Base-by-base conservation (phyloP, 2,113 vertebrate genomes). In the Passerina amoena region DNA sequence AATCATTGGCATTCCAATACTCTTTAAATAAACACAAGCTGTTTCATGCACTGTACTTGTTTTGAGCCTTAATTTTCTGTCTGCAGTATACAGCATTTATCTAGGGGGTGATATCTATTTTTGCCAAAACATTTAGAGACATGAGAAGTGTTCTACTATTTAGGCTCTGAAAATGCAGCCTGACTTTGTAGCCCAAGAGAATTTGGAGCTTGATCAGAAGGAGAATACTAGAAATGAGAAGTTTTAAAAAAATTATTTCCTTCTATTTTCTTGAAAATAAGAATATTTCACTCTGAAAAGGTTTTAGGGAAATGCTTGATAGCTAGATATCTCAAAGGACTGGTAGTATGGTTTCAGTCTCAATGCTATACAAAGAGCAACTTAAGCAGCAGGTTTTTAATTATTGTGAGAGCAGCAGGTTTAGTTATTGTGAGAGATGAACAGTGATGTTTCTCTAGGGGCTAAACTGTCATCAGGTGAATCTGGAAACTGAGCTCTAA, bases 1-100 rank as follows among this genome's bases (percentile, higher is more conserved):
- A 96, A 95, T 97, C 96, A 96, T 59, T 93, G 12, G 24, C 86
- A 91, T 97, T 97, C 93, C 93, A 54, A 66, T 92, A 47, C 51
- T 90, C 76, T 94, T 92, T 81, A 97, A 97, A 97, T 59, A 92
- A 94, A 92, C 66, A 78, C 53, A 84, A 82, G 56, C 69, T 92
- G 64, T 84, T 79, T 69, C 35, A 15, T 91, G 51, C 61, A 38
- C 53, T 88, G 37, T 78, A 30, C 56, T 96, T 92, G 54, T 82
- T 87, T 69, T 44, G 40, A 94, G 64, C 51, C 47, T 75, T 31
- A 71, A n/a, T 82, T 86, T 95, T 93, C 71, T 71, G 51, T 64
- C 77, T 94, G 86, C 1, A 9, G 37, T 75, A 51, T 35, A 68
- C 14, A 70, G 20, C 30, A 63, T 78, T 93, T 90, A 83, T 51